Percentiles rank a stretch among this genome's conserved stretches.
These are phyloP conservation scores for Blastomussa wellsi DNA, from an alignment of 92 coral and sea anemone genomes.

Conservation along the genomic window DNA sequence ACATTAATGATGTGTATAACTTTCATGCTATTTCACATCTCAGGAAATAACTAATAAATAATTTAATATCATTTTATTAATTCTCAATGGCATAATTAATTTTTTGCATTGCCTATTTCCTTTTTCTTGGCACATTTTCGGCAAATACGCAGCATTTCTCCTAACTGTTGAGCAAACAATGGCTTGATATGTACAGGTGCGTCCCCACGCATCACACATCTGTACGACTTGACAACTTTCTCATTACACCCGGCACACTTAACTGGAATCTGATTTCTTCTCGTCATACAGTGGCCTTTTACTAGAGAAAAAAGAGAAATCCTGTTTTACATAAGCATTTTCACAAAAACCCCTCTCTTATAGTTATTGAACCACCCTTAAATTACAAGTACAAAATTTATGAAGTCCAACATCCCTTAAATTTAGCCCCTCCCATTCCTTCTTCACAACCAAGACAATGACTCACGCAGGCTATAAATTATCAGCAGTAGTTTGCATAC, in stretches of 20 bases:
- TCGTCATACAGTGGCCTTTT: conserved; percentile 47
- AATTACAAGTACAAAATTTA: too few species aligned
- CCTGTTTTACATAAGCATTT: not conserved
- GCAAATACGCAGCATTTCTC: conserved; percentile 75
- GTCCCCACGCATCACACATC: conserved; percentile 60
- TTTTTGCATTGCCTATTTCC: not conserved
- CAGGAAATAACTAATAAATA: not conserved
- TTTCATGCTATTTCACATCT: not conserved
- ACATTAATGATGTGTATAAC: not conserved
- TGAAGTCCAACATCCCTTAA: too few species aligned
- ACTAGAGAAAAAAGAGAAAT: conserved; percentile 19
- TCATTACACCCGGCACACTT: conserved; percentile 77
- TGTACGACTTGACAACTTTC: conserved; percentile 78
- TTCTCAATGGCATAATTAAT: too few species aligned
- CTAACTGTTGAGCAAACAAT: conserved; percentile 65
- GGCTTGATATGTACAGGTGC: conserved; percentile 80
- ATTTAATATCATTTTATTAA: not conserved
- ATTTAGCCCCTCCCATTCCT: too few species aligned
- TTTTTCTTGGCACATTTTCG: conserved; percentile 67
- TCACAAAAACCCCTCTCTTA: not conserved
- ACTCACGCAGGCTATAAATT: too few species aligned
- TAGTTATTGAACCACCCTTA: too few species aligned
- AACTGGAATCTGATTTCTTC: conserved; percentile 70
- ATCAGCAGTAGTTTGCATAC: too few species aligned
- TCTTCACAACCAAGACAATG: too few species aligned